These are phyloP conservation scores for Idaea aversata DNA, from an alignment of 2,888 invertebrate species.

Conservation along the genomic window DNA sequence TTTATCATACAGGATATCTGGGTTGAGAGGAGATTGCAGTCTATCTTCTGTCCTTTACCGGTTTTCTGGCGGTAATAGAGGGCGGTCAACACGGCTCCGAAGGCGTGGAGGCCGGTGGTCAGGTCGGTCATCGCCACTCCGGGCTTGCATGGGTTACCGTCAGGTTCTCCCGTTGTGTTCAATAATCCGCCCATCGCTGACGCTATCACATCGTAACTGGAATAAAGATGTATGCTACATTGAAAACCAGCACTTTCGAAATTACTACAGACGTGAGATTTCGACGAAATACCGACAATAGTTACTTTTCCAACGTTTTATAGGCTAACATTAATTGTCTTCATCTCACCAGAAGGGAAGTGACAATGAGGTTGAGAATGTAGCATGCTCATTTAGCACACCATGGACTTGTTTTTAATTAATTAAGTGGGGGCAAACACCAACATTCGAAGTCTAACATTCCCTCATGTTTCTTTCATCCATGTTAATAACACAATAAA, in stretches of 20 bases:
- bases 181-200: constrained; percentile 95
- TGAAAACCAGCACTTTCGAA: neutral
- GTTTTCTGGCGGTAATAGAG: constrained; percentile 88
- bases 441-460: too few species aligned
- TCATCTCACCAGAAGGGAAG: neutral
- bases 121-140: constrained; percentile 97
- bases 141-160: constrained; percentile 93
- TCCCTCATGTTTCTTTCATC: too few species aligned
- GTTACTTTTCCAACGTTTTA: neutral
- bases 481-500: too few species aligned
- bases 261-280: neutral
- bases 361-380: too few species aligned
- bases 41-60: constrained; percentile 93
- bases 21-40: constrained; percentile 95
- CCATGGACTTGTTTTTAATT: too few species aligned
- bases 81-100: constrained; percentile 96
- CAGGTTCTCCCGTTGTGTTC: constrained; percentile 91
- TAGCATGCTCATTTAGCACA: neutral
- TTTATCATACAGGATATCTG: constrained; percentile 94
- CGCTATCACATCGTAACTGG: constrained; percentile 94
- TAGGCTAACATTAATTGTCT: neutral
- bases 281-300: neutral
- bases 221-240: constrained; percentile 26
- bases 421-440: too few species aligned
- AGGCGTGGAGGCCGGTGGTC: constrained; percentile 95